Percentiles rank a stretch among this genome's conserved stretches.
Evolutionary conservation across 1,140 invertebrate genomes (phyloP).

Genomic region (Tetramorium simillimum): DNA sequence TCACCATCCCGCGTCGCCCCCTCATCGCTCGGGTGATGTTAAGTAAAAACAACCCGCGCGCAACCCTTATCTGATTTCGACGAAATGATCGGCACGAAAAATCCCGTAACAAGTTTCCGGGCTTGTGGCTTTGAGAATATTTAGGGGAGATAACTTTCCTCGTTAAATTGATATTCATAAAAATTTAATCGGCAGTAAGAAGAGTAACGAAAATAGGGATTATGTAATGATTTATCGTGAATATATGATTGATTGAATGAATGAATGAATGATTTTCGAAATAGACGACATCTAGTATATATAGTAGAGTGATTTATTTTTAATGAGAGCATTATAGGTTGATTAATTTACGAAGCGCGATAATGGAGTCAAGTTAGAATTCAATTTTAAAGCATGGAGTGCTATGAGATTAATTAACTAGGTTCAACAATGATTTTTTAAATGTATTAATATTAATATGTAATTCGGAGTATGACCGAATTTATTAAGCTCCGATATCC

Average conservation of each 20-base stretch:
- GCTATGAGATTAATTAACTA: not conserved
- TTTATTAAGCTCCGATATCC: not conserved
- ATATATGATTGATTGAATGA: too few relatives aligned
- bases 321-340: not conserved
- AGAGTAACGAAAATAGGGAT: not conserved
- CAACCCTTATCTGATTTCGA: conserved; percentile 16
- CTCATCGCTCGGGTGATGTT: not conserved
- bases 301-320: not conserved
- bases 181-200: not conserved
- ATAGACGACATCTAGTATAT: not conserved
- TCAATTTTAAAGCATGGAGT: not conserved
- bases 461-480: not conserved
- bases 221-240: not conserved
- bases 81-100: not conserved
- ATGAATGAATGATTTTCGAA: not conserved
- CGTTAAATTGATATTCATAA: not conserved
- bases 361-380: not conserved
- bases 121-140: not conserved
- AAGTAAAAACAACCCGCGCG: not conserved
- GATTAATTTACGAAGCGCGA: not conserved
- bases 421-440: not conserved
- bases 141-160: not conserved
- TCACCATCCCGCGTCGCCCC: too few relatives aligned
- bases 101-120: not conserved
- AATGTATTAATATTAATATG: not conserved